phyloP scores from a whole-genome alignment of 2,888 invertebrate genomes.

The Isoperla grammatica region DNA sequence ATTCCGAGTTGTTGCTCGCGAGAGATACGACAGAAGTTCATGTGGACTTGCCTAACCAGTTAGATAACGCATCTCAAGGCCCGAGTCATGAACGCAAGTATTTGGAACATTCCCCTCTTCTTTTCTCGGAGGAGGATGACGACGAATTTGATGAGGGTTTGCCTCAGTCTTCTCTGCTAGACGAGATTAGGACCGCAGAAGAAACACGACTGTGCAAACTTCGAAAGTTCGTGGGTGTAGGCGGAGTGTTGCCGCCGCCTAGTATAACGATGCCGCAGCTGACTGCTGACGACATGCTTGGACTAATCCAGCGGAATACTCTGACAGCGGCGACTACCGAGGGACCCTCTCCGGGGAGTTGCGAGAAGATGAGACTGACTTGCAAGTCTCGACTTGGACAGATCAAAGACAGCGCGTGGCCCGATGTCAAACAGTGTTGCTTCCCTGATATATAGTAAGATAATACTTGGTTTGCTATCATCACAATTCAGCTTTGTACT shows the following conservation, averaged over 20 bases:
- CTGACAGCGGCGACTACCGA: constrained; percentile 46
- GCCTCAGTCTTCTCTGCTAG: not conserved
- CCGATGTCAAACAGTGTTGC: constrained; percentile 55
- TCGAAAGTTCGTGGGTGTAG: constrained; percentile 56
- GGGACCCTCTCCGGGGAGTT: constrained; percentile 19
- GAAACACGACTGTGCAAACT: constrained; percentile 43
- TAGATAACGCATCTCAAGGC: no score
- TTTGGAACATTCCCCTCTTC: constrained; percentile 51
- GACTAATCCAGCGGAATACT: constrained; percentile 51
- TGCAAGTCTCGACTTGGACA: constrained; percentile 39
- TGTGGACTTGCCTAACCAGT: no score
- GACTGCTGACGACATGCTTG: constrained; percentile 60
- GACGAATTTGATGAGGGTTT: constrained; percentile 43
- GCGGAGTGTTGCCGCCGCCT: constrained; percentile 69
- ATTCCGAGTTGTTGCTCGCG: no score
- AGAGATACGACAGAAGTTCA: no score
- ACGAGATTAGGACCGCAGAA: not conserved
- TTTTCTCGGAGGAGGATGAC: constrained; percentile 60
- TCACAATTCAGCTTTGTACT: not conserved
- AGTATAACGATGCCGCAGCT: constrained; percentile 63
- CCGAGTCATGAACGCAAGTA: no score
- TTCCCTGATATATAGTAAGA: constrained; percentile 69
- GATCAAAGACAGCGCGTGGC: constrained; percentile 49
- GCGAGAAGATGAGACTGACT: constrained; percentile 19
- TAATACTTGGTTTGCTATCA: no score